Percentiles rank a stretch among this genome's conserved stretches.
Evolutionary conservation across 2,888 invertebrate genomes (phyloP).

Genomic region (Syritta pipiens): DNA sequence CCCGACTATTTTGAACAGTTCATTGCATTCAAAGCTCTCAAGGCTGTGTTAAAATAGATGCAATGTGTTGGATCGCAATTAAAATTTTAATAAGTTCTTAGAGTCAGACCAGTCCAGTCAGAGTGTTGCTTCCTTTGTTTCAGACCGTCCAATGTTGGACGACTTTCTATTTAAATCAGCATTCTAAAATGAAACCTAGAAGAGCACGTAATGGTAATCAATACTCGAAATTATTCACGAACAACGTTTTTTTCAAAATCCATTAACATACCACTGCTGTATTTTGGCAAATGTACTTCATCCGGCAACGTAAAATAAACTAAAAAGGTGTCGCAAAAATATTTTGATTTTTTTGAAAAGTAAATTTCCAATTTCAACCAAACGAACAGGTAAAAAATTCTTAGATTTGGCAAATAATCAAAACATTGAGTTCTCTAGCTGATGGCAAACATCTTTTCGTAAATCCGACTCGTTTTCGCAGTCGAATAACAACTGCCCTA

Average conservation of each 20-base stretch:
- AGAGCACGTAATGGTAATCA: not conserved
- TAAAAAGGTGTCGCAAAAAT: not conserved
- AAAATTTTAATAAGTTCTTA: no score
- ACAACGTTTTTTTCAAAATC: not conserved
- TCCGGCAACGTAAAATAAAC: not conserved
- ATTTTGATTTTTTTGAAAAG: not conserved
- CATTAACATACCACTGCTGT: constrained; percentile 1
- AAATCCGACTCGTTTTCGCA: not conserved
- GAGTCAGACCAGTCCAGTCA: no score
- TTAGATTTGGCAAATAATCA: not conserved
- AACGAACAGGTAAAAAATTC: no score
- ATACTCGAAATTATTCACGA: not conserved
- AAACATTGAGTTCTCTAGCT: not conserved
- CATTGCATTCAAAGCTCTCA: no score
- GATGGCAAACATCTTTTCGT: not conserved
- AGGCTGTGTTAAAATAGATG: no score
- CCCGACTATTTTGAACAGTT: no score
- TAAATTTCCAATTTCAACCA: not conserved
- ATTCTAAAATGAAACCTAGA: not conserved
- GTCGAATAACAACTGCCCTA: not conserved
- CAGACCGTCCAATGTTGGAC: no score
- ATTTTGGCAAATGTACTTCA: not conserved
- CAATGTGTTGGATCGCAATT: no score
- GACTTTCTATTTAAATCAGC: not conserved
- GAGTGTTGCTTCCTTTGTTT: no score